These are phyloP conservation scores for Apamea crenata DNA, from an alignment of 2,888 invertebrate species.

Conservation along the genomic window DNA sequence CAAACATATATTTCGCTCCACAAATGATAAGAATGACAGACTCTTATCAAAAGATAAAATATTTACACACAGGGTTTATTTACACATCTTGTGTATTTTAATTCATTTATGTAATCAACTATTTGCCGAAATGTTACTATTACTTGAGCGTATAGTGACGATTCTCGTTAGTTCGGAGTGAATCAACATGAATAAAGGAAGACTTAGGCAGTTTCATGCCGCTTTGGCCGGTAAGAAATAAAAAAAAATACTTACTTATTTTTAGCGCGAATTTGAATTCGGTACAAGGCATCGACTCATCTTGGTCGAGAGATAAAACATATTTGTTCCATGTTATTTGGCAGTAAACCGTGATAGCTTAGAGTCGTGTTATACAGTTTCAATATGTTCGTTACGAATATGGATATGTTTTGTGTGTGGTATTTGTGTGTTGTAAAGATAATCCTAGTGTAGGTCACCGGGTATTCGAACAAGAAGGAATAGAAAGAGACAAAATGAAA, in stretches of 20 bases:
- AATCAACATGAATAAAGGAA: slow-evolving; percentile 61
- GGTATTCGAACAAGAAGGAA: background rate
- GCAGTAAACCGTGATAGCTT: slow-evolving; percentile 24
- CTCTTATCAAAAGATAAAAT: slow-evolving; percentile 63
- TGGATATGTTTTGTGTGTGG: slow-evolving; percentile 6
- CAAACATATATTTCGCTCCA: slow-evolving; percentile 34
- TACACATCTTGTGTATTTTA: slow-evolving; percentile 61
- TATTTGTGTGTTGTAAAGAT: slow-evolving; percentile 1
- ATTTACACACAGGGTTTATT: slow-evolving; percentile 49
- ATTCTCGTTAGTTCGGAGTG: slow-evolving; percentile 47
- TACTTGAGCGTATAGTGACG: slow-evolving; percentile 39
- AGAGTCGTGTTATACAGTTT: slow-evolving; percentile 11
- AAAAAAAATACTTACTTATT: background rate
- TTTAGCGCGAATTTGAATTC: slow-evolving; percentile 30
- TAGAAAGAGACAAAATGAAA: background rate
- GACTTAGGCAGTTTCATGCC: slow-evolving; percentile 62
- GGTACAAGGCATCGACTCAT: background rate
- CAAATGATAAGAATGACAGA: slow-evolving; percentile 49
- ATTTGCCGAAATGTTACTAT: slow-evolving; percentile 62
- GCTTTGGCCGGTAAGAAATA: slow-evolving; percentile 66
- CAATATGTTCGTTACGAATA: background rate
- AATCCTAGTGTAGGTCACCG: background rate
- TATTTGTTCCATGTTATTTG: slow-evolving; percentile 35
- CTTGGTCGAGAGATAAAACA: slow-evolving; percentile 6
- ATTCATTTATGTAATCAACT: slow-evolving; percentile 65